Base-by-base conservation (phyloP, 2,888 invertebrate genomes). In the Megalurothrips usitatus region DNA sequence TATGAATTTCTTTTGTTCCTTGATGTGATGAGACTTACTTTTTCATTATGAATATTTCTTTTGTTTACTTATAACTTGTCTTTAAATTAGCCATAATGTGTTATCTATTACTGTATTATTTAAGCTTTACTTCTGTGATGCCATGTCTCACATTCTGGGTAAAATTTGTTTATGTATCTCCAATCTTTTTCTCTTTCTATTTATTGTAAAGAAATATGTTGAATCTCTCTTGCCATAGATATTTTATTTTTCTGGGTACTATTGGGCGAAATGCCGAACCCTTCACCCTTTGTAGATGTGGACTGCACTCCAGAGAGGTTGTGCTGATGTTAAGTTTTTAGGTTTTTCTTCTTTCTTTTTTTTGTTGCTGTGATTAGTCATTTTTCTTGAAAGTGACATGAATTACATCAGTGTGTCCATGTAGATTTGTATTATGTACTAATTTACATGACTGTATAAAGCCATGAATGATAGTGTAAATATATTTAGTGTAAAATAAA, bases 401-500 rank as follows among this genome's bases (percentile, higher is more conserved):
- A 26, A 75, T 75, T 75, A 75, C 68, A 75, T 75, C 68, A 75
- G 68, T 75, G 68, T 68, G 68, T 75, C 68, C 68, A 75, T 75
- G 23, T 75, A 75, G 68, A 23, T 6, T 58, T 58, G 34, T 43
- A 43, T 43, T 43, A 43, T 43, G 34, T 43, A 75, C 23, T 75
- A 26, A 75, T 26, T 23, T 12, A 75, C 68, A 75, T 75, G 68
- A 26, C 68, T 75, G 26, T 75, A 75, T 12, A 75, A 75, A 75
- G 68, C 26, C 68, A 75, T 75, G 68, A 75, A 23, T 68, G n/a
- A 68, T 75, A 26, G 68, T 75, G 68, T 75, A 75, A 23, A 75
- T 75, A 75, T 75, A 10, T 75, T 75, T 75, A 75, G 68, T 75
- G 68, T 75, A 75, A 75, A 75, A 26, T 75, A 75, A 12, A 26